Base-by-base conservation (phyloP, 2,888 invertebrate species). In the Chloroclystis v-ata region DNA sequence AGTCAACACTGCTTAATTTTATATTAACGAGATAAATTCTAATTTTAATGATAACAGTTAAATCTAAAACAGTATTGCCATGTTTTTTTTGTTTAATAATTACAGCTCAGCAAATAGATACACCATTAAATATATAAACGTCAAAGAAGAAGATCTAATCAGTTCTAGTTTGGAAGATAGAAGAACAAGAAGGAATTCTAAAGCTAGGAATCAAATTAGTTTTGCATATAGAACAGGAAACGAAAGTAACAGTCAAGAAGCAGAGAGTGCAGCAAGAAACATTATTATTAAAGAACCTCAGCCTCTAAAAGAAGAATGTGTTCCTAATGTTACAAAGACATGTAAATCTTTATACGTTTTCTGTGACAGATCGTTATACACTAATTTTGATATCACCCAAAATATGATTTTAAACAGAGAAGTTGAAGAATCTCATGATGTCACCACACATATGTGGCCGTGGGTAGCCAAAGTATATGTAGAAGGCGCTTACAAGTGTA, bases 401-500 rank as follows among this genome's bases (percentile, higher is more conserved):
- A 77, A 69, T 41, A 35, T 69, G 4, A 50, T 69, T 13, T 69
- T 63, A 12, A 57, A 56, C 13, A 61, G 71, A 56, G 61, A 66
- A 45, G 59, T 65, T 1, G 63, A 68, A 40, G 48, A 46, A 5
- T 41, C 52, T 3, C 50, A 52, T 2, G 61, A 61, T 7, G 28
- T 37, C 11, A 42, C 46, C 26, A 29, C 30, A 8, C 53, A 69
- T 11, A 67, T 78, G 48, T 91, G 92, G 89, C 93, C 94, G 0
- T 95, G 95, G 95, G 79, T 91, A 62, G 94, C 91, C 0, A 92
- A 92, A 60, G 82, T 96, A 41, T 93, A 90, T 71, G 82, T 90
- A 0, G 91, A 95, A 65, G 95, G 95, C 1, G 71, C 81, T 47
- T 92, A 92, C 54, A 89, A 80, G 61, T 95, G 95, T 65, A 88